Evolutionary conservation across 2,888 invertebrate species (phyloP).

Genomic region (Lordiphosa andalusiaca): DNA sequence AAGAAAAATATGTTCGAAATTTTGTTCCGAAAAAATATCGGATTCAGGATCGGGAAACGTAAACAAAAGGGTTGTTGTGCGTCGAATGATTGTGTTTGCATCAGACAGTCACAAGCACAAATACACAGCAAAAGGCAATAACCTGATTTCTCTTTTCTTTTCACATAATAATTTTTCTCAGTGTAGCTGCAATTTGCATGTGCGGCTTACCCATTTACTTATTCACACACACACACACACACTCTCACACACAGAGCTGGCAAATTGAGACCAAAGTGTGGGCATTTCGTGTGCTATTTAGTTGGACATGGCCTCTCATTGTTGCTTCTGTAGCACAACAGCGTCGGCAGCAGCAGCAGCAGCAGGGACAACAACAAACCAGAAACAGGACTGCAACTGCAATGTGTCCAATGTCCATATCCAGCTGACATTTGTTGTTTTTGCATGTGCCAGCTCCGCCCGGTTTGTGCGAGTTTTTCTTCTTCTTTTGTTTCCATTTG

Average conservation of each 20-base stretch:
- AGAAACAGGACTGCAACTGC: conserved; percentile 2
- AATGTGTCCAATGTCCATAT: conserved; percentile 42
- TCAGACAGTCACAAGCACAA: too few relatives aligned
- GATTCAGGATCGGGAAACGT: too few relatives aligned
- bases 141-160: too few relatives aligned
- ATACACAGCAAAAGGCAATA: too few relatives aligned
- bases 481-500: conserved; percentile 18
- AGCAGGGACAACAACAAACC: conserved; percentile 12
- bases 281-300: conserved; percentile 55
- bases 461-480: conserved; percentile 18
- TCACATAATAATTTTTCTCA: background rate
- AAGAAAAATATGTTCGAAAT: too few relatives aligned
- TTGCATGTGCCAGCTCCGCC: conserved; percentile 17
- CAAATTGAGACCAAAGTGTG: conserved; percentile 59
- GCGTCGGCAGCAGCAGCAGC: conserved; percentile 34
- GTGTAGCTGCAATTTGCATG: conserved; percentile 63
- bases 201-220: conserved; percentile 34
- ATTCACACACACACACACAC: conserved; percentile 4
- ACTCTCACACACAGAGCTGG: conserved; percentile 9
- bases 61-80: too few relatives aligned
- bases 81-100: too few relatives aligned
- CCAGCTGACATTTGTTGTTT: conserved; percentile 64
- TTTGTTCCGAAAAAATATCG: too few relatives aligned
- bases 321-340: conserved; percentile 58
- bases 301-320: conserved; percentile 52